phyloP scores from a whole-genome alignment of 2,888 invertebrate genomes.

The Drosophila kambysellisi region DNA sequence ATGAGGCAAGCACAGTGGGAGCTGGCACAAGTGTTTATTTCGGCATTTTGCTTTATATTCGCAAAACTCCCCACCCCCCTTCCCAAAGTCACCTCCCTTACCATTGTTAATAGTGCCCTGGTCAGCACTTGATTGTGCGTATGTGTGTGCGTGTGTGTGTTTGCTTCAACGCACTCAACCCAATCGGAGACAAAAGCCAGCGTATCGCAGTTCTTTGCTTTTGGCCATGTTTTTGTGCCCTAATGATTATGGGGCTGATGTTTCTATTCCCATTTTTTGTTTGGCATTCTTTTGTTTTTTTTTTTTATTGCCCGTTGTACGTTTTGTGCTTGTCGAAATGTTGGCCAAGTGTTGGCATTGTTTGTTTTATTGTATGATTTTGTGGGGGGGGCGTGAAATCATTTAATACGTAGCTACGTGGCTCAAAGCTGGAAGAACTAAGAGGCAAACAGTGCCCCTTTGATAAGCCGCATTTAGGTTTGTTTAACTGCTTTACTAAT shows the following conservation, averaged over 20 bases:
- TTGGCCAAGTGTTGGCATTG: constrained; percentile 55
- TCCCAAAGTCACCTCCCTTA: too few species aligned
- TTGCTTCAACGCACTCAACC: constrained; percentile 60
- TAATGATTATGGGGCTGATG: constrained; percentile 72
- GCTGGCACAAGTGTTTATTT: constrained; percentile 74
- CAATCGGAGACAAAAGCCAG: constrained; percentile 46
- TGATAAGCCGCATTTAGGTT: constrained; percentile 54
- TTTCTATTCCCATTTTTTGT: constrained; percentile 18
- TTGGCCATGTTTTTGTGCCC: constrained; percentile 57
- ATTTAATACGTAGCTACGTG: constrained; percentile 21
- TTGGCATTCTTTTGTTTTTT: background rate
- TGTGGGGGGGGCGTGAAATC: constrained; percentile 63
- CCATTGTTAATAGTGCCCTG: constrained; percentile 25
- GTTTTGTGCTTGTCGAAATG: constrained; percentile 22
- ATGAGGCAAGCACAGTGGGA: constrained; percentile 15
- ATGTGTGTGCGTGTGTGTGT: background rate
- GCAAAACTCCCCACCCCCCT: background rate
- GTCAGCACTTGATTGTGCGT: constrained; percentile 47
- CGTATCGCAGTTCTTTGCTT: constrained; percentile 26
- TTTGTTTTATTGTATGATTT: constrained; percentile 57
- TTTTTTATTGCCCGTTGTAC: constrained; percentile 27
- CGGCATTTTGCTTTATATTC: constrained; percentile 67
- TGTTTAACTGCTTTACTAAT: constrained; percentile 56
- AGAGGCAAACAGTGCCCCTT: constrained; percentile 15
- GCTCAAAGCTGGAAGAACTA: background rate